phyloP scores from a whole-genome alignment of 2,797 vertebrate species.

The Steatocranus sp. region DNA sequence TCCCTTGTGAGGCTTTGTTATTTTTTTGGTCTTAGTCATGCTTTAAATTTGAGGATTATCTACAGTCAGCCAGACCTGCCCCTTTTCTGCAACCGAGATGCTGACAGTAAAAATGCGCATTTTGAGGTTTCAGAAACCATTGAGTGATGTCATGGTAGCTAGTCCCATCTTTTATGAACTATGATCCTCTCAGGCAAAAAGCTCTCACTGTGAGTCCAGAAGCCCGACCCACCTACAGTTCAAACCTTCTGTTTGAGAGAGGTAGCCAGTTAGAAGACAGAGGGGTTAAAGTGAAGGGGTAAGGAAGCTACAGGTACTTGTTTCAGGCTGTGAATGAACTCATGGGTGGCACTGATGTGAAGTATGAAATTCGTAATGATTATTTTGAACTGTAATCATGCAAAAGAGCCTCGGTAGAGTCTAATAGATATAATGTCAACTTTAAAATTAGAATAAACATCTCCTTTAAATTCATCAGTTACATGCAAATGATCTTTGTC shows the following conservation, averaged over 20 bases:
- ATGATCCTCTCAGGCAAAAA: not conserved
- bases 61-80: not conserved
- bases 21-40: not conserved
- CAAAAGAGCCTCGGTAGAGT: not conserved
- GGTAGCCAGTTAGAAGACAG: not conserved
- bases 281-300: not conserved
- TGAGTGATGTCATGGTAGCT: not conserved
- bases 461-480: not conserved
- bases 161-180: not conserved
- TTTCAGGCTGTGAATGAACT: not conserved
- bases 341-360: not conserved
- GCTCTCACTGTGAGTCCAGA: not conserved
- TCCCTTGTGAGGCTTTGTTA: not conserved
- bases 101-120: accelerated
- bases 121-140: not conserved
- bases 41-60: not conserved
- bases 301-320: not conserved
- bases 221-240: not conserved
- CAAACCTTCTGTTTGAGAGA: not conserved
- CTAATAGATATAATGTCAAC: not conserved
- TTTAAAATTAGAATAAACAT: not conserved
- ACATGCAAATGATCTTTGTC: not conserved
- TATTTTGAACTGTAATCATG: not conserved
- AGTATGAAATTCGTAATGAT: accelerated
- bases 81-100: not conserved